phyloP scores from a whole-genome alignment of 2,888 invertebrate species.

The Philonicus albiceps region DNA sequence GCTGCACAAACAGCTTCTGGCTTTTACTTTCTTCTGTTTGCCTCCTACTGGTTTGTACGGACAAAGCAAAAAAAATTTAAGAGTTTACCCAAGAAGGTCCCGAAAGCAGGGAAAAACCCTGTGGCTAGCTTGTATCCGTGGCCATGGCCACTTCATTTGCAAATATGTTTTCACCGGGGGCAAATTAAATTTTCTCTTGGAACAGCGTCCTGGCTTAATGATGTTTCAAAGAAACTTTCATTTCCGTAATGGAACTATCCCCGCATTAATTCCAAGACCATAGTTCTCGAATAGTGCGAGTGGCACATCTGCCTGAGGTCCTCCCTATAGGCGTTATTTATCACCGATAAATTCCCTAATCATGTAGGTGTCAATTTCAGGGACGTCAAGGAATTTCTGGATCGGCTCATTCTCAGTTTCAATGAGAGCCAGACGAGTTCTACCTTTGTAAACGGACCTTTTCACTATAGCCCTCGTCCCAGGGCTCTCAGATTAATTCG shows the following conservation, averaged over 20 bases:
- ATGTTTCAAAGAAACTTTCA: conserved; percentile 2
- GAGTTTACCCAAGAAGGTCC: neutral
- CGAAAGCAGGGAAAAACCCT: neutral
- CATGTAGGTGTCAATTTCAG: conserved; percentile 16
- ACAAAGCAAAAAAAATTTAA: neutral
- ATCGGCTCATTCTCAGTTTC: neutral
- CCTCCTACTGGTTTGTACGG: neutral
- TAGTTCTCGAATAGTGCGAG: neutral
- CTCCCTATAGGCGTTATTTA: neutral
- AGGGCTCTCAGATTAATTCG: neutral
- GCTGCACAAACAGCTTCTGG: neutral
- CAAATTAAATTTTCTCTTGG: conserved; percentile 9
- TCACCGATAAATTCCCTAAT: neutral
- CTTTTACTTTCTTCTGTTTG: neutral
- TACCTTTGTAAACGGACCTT: neutral
- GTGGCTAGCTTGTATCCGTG: neutral
- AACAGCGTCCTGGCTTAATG: neutral
- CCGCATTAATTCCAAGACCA: neutral
- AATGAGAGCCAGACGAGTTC: neutral
- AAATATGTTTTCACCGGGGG: neutral
- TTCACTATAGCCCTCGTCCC: neutral
- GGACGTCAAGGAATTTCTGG: neutral
- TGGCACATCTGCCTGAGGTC: neutral
- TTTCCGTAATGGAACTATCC: conserved; percentile 8
- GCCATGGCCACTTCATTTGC: conserved; percentile 1